Conservation (phyloP, 2,888 invertebrate genomes). For the Balanococcus diminutus region DNA sequence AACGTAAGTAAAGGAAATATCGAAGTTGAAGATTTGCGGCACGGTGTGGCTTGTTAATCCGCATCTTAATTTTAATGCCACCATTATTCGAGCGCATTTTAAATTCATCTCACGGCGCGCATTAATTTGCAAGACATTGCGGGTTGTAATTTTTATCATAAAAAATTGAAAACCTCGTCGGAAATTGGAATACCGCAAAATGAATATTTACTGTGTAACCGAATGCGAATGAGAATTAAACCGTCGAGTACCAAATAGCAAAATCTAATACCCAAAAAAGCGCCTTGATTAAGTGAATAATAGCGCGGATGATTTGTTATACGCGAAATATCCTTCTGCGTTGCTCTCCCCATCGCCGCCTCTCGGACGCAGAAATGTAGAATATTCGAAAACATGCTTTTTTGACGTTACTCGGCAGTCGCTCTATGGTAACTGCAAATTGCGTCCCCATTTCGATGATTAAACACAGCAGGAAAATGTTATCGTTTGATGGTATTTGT, state of each 20-base stretch:
- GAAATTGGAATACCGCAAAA: slow-evolving; percentile 11
- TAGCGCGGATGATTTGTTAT: slow-evolving; percentile 12
- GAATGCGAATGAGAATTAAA: slow-evolving; percentile 18
- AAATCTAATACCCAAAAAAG: slow-evolving; percentile 17
- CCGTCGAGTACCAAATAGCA: neutral
- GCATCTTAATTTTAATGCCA: slow-evolving; percentile 32
- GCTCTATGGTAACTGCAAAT: slow-evolving; percentile 20
- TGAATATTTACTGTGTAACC: slow-evolving; percentile 40
- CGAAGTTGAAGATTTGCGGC: neutral
- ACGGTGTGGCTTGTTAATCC: neutral
- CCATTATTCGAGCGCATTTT: slow-evolving; percentile 37
- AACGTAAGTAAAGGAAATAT: neutral
- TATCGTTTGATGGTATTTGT: slow-evolving; percentile 30
- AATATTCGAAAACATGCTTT: slow-evolving; percentile 15
- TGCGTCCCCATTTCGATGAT: slow-evolving; percentile 36
- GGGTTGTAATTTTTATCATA: slow-evolving; percentile 19
- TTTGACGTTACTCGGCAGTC: slow-evolving; percentile 15
- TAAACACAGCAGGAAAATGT: slow-evolving; percentile 37
- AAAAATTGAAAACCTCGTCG: slow-evolving; percentile 20
- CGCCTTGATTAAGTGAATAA: slow-evolving; percentile 29
- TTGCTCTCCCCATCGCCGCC: neutral
- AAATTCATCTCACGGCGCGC: slow-evolving; percentile 10
- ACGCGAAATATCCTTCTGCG: neutral
- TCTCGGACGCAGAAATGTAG: neutral
- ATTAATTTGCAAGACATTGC: slow-evolving; percentile 21